Evolutionary conservation across 2,113 vertebrate species (phyloP).

Genomic region (Zootoca vivipara): DNA sequence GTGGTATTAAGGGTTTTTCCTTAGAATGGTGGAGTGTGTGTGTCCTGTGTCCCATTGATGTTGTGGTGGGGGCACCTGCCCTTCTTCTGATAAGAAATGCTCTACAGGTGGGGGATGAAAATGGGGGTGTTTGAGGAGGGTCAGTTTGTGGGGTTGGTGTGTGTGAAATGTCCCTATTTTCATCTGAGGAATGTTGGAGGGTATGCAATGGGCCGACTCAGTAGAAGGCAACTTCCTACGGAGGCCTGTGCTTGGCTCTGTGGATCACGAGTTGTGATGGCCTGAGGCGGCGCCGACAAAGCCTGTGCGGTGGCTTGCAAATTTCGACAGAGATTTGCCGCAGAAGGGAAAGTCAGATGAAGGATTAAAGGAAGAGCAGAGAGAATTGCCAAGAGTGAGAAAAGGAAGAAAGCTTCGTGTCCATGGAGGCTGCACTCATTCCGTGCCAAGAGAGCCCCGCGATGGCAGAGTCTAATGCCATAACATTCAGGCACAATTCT

Average conservation of each 20-base stretch:
- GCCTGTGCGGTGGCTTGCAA: neutral
- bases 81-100: too few relatives aligned
- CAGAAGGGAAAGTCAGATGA: neutral
- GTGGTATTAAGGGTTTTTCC: too few relatives aligned
- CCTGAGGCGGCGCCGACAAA: neutral
- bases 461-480: neutral
- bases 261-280: neutral
- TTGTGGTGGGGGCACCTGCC: too few relatives aligned
- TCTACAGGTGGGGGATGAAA: too few relatives aligned
- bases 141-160: too few relatives aligned
- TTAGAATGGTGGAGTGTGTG: too few relatives aligned
- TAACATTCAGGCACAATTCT: neutral
- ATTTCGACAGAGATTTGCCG: fast-evolving
- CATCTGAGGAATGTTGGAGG: too few relatives aligned
- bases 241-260: neutral
- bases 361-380: neutral
- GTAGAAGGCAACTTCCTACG: too few relatives aligned
- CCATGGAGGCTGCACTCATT: neutral
- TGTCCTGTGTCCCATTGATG: too few relatives aligned
- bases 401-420: neutral
- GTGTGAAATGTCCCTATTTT: too few relatives aligned
- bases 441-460: neutral
- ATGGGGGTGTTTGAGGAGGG: too few relatives aligned
- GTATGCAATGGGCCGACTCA: too few relatives aligned
- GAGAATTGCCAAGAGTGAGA: neutral